These are phyloP conservation scores for Scortum barcoo DNA, from an alignment of 2,113 vertebrate species.

Conservation along the genomic window DNA sequence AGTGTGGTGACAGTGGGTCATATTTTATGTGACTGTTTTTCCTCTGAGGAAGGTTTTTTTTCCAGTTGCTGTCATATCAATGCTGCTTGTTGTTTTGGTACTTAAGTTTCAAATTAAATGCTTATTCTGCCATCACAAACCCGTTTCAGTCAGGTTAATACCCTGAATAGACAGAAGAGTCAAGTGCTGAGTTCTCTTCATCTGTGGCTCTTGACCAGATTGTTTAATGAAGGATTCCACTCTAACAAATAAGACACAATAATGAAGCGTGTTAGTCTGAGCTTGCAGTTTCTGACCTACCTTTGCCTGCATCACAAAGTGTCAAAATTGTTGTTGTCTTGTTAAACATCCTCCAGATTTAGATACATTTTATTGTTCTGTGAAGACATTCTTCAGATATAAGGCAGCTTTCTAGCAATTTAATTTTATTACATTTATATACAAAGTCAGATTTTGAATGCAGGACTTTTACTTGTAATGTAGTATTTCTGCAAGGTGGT, in stretches of 20 bases:
- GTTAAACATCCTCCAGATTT: not conserved
- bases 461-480: not conserved
- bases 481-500: not conserved
- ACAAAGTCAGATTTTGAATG: not conserved
- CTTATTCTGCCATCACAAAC: conserved; percentile 68
- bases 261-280: not conserved
- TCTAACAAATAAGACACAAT: conserved; percentile 7
- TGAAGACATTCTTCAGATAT: not conserved
- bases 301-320: not conserved
- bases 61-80: conserved; percentile 75
- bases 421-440: not conserved
- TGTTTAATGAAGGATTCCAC: conserved; percentile 16
- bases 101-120: conserved; percentile 79
- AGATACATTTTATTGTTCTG: conserved; percentile 1
- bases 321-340: conserved; percentile 9
- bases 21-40: conserved; percentile 67
- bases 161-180: not conserved
- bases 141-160: conserved; percentile 66
- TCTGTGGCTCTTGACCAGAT: conserved; percentile 5
- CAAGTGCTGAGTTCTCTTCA: not conserved
- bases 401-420: not conserved
- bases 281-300: not conserved
- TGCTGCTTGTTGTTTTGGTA: conserved; percentile 82
- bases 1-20: conserved; percentile 69
- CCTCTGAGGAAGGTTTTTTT: conserved; percentile 56